phyloP scores from a whole-genome alignment of 2,888 invertebrate genomes.

The Sarcophaga caerulescens region DNA sequence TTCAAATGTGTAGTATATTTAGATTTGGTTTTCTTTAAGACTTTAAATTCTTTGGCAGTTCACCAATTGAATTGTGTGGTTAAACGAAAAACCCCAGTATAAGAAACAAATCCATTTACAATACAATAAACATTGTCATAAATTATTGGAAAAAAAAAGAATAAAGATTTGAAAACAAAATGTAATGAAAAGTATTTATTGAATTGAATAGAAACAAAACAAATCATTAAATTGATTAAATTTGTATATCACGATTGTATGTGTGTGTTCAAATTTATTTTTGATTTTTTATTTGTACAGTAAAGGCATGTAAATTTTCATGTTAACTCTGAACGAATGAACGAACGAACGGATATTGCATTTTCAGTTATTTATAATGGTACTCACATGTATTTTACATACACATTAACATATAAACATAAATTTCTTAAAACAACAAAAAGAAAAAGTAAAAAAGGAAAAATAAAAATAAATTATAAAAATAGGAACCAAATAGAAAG shows the following conservation, averaged over 20 bases:
- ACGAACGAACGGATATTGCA: conserved; percentile 58
- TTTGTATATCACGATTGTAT: background rate
- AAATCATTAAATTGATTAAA: conserved; percentile 57
- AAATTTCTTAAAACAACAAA: background rate
- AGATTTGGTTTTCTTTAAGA: background rate
- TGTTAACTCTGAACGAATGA: background rate
- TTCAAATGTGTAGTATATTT: no score
- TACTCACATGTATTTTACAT: conserved; percentile 10
- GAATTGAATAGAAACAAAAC: background rate
- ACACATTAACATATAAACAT: conserved; percentile 22
- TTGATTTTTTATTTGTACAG: background rate
- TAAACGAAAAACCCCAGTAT: background rate
- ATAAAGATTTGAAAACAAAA: background rate
- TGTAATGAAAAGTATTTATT: conserved; percentile 1
- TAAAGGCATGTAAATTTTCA: conserved; percentile 22
- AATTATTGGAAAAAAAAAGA: conserved; percentile 10
- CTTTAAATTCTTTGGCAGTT: conserved; percentile 29
- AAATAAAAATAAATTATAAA: conserved; percentile 22
- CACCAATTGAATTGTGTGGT: conserved; percentile 35
- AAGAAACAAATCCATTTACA: conserved; percentile 36
- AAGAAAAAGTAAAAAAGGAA: background rate
- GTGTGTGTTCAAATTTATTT: background rate
- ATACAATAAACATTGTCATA: conserved; percentile 46
- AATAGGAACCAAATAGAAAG: background rate
- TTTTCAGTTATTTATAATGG: conserved; percentile 54